phyloP scores from a whole-genome alignment of 2,888 invertebrate genomes.

The Eupithecia inturbata region DNA sequence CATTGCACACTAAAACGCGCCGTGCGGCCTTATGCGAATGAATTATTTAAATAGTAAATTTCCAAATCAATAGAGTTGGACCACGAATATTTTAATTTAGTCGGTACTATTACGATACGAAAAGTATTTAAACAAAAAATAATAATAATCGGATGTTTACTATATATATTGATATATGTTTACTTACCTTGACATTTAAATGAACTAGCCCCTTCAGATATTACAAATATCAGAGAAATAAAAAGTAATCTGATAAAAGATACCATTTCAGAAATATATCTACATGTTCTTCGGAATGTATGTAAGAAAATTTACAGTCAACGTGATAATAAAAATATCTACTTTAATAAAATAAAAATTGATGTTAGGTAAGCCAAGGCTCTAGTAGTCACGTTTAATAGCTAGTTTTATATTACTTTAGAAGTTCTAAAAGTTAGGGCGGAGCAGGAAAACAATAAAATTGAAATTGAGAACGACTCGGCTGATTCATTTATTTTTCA shows the following conservation, averaged over 20 bases:
- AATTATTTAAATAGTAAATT: too few species aligned
- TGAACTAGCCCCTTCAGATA: not conserved
- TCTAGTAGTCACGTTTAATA: not conserved
- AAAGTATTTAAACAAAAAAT: not conserved
- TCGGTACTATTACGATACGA: too few species aligned
- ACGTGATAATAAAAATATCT: not conserved
- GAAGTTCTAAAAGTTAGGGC: not conserved
- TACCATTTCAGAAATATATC: not conserved
- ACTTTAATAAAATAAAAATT: not conserved
- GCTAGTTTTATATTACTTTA: not conserved
- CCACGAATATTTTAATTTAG: too few species aligned
- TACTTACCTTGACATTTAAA: not conserved
- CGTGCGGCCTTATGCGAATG: too few species aligned
- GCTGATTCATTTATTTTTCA: not conserved
- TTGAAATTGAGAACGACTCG: not conserved
- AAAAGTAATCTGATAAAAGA: not conserved
- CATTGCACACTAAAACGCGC: too few species aligned
- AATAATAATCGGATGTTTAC: too few species aligned
- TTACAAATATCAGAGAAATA: not conserved
- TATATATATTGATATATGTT: too few species aligned
- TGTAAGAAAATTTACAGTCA: not conserved
- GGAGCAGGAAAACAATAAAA: not conserved
- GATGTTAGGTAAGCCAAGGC: not conserved
- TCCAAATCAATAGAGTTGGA: too few species aligned
- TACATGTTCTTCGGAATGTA: not conserved